Conservation (phyloP, 2,113 vertebrate genomes). For the Seriola quinqueradiata region DNA sequence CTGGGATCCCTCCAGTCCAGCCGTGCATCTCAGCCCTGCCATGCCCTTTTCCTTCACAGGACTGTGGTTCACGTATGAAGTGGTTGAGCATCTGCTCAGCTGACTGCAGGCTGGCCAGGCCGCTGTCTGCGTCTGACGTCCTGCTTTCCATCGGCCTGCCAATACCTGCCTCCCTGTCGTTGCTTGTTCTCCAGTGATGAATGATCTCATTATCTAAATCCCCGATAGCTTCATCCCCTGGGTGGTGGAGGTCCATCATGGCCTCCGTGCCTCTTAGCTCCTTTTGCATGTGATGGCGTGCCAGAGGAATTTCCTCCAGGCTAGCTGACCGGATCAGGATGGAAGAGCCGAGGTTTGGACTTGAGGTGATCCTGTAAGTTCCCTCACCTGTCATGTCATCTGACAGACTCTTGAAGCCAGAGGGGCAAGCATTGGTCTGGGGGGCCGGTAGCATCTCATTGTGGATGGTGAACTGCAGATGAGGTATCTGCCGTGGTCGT, state of each 20-base stretch:
- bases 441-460: slow-evolving; percentile 60
- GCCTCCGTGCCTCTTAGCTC: slow-evolving; percentile 77
- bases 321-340: slow-evolving; percentile 82
- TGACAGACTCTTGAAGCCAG: slow-evolving; percentile 59
- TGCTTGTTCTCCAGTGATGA: slow-evolving; percentile 73
- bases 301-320: slow-evolving; percentile 79
- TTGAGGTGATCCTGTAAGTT: slow-evolving; percentile 57
- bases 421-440: slow-evolving; percentile 21
- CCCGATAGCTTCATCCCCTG: slow-evolving; percentile 30
- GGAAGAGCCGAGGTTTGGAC: slow-evolving; percentile 63
- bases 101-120: slow-evolving; percentile 68
- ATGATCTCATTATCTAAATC: slow-evolving; percentile 78
- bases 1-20: slow-evolving; percentile 57
- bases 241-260: slow-evolving; percentile 78
- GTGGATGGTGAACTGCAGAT: slow-evolving; percentile 80
- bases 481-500: slow-evolving; percentile 71
- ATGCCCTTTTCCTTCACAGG: slow-evolving; percentile 32
- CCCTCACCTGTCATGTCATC: slow-evolving; percentile 43
- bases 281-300: slow-evolving; percentile 62
- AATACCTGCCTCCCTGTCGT: slow-evolving; percentile 14
- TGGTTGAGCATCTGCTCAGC: slow-evolving; percentile 78
- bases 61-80: slow-evolving; percentile 68
- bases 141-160: slow-evolving; percentile 11
- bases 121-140: slow-evolving; percentile 26
- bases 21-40: slow-evolving; percentile 47